A percentile compares a stretch with the other conserved stretches of the same genome.
Conservation (phyloP, 53 echinoderm and acorn worm genomes). For the Holothuria scabra region DNA sequence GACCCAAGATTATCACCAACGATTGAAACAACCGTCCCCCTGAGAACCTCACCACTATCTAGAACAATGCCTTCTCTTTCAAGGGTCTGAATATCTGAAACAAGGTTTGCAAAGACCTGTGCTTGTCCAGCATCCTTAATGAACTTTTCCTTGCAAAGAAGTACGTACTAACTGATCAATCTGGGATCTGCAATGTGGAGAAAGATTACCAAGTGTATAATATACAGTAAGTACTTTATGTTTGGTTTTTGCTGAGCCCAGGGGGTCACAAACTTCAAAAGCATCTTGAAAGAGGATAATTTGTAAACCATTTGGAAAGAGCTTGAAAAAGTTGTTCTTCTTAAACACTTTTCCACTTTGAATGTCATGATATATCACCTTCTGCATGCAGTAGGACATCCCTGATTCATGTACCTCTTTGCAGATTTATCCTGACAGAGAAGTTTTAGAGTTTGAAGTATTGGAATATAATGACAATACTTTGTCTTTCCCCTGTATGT, state of each 20-base stretch:
- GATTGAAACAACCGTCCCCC: constrained; percentile 23
- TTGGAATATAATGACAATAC: neutral
- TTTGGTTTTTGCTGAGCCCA: constrained; percentile 57
- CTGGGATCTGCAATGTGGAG: constrained; percentile 42
- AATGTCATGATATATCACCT: too few relatives aligned
- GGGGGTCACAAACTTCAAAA: constrained; percentile 61
- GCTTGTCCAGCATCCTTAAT: constrained; percentile 24
- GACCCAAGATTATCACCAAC: constrained; percentile 58
- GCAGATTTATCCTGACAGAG: too few relatives aligned
- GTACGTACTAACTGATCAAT: constrained; percentile 60
- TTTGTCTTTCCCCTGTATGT: too few relatives aligned
- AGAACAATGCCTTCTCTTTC: neutral
- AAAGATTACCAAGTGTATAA: constrained; percentile 35
- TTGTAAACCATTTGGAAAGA: too few relatives aligned
- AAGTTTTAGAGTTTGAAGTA: neutral
- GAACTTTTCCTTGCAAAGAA: constrained; percentile 50
- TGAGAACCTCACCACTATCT: constrained; percentile 1
- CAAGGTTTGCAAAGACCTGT: constrained; percentile 34
- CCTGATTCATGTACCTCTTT: too few relatives aligned
- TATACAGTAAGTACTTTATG: constrained; percentile 52
- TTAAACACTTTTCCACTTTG: too few relatives aligned
- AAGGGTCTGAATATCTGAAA: constrained; percentile 38
- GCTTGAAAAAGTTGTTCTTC: too few relatives aligned
- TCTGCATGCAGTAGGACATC: too few relatives aligned
- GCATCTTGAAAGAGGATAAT: constrained; percentile 57